Base-by-base conservation (phyloP, 2,888 invertebrate species). In the Orchestes rusci region DNA sequence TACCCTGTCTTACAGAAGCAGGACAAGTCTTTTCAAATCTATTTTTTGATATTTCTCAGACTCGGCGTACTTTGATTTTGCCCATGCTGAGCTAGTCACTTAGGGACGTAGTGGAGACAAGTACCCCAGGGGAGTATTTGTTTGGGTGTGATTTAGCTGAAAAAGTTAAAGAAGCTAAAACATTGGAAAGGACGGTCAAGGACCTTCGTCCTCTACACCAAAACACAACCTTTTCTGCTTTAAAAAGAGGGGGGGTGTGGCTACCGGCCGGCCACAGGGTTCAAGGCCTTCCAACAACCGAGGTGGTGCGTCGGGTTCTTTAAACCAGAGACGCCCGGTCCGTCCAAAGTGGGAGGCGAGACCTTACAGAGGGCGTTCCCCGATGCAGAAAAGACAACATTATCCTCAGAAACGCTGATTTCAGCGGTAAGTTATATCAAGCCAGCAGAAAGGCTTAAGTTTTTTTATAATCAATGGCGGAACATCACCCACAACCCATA, bases 311-410 rank as follows among this genome's bases (percentile, higher is more conserved):
- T n/a, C n/a, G n/a, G n/a, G n/a, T 32, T 23, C 15, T 20, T 41
- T 41, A 41, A 41, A 41, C 41, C 23, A 23, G 16, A 17, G 34
- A 32, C 33, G 33, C 41, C 41, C 41, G 41, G 33, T 16, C 10
- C 40, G 41, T 17, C 23, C 18, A 5, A 16, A 20, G 27, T 23
- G 41, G 13, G 41, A 41, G 16, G 27, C 41, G 34, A 20, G 10
- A 28, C 41, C 41, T 27, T n/a, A 12, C 16, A 41, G 16, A 23
- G 41, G 41, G 27, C 20, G 15, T 10, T 23, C 33, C 33, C 15
- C 13, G n/a, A n/a, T n/a, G n/a, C n/a, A n/a, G n/a, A n/a, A n/a
- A n/a, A n/a, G n/a, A n/a, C n/a, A n/a, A 27, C 33, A 13, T 33
- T 23, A 40, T 12, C 10, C 4, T n/a, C 12, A 35, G 12, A 4